Evolutionary conservation across 2,888 invertebrate species (phyloP), one percentile per base, ranked within the genome.

Genomic region (Ophioninae sp.): DNA sequence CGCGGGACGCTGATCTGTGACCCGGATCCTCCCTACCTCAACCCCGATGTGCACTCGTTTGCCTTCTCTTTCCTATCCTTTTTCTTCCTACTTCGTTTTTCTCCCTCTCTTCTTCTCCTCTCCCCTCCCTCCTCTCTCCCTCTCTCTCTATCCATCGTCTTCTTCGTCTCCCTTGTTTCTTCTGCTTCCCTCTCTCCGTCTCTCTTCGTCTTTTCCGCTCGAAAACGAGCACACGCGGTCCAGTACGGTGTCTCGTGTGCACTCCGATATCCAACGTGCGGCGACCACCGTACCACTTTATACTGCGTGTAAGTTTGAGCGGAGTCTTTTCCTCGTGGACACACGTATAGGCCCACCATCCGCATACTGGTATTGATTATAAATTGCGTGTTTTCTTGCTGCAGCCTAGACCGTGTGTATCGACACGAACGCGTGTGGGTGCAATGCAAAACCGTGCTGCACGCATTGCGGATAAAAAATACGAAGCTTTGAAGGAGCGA

Each of bases 1-100:
- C 90, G 75, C 91, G 90, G 90, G 89, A 90, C 87, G 91, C 91
- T 92, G 92, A 92, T 92, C 92, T 92, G 91, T 91, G 92, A 92
- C 92, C 92, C 92, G 92, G 92, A 92, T 92, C 92, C 92, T 92
- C 91, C 92, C 92, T 91, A 91, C 92, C 91, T 89, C 89, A 88
- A 86, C 89, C 88, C 89, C 88, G 86, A 87, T 84, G 86, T 86
- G 86, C 88, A 85, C 89, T 88, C 86, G 86, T 88, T 89, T 89
- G 88, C 87, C 89, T 88, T 89, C 89, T 86, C 87, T 85, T 85
- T 84, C 86, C 88, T 83, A 85, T 86, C 87, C 84, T 86, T 50
- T 41, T 50, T 50, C 79, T 87, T 87, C 87, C 84, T 86, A 79
- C 77, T 61, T 78, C 80, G 81, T 82, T 74, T 76, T 78, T 30